Base-by-base conservation (phyloP, 2,113 vertebrate genomes). In the Bombycilla garrulus region DNA sequence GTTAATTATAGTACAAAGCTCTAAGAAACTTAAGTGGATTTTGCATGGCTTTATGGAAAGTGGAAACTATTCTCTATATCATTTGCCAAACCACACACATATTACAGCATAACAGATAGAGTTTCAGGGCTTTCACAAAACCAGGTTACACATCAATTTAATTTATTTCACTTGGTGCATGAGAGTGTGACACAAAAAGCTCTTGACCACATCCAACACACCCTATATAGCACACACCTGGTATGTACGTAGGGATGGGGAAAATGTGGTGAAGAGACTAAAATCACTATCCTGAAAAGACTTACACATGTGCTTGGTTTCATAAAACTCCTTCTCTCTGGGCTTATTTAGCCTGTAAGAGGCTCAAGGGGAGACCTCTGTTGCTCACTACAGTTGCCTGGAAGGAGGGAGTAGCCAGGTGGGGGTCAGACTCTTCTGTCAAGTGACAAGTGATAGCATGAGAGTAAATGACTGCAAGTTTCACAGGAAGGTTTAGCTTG, bases 21-120 rank as follows among this genome's bases (percentile, higher is more conserved):
- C 76, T 90, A 92, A 96, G 93, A 97, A 96, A 96, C 82, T 73
- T 95, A 96, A 97, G 90, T 95, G 95, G 94, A 97, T 95, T 96
- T 97, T 95, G 81, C 93, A 96, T 94, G 95, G 95, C 87, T 96
- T 94, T 95, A 90, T 95, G 87, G 95, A 95, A 95, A 96, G 74
- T 95, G 70, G 87, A 96, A 95, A 95, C 78, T 96, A 95, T 95
- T 95, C 93, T 95, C 87, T 91, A 62, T 83, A 77, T 81, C 58
- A n/a, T 92, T 96, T 95, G 96, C 95, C 94, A 95, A 95, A 73
- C 94, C 95, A 90, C 95, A 95, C 93, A 82, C 84, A 91, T 62
- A 86, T 89, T 95, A 87, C 50, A 88, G 93, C 65, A 65, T 20
- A 90, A 50, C 53, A 58, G 78, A 81, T 77, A 86, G 84, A 77